Base-by-base conservation (phyloP, 2,113 vertebrate species). In the Dicaeum eximium region DNA sequence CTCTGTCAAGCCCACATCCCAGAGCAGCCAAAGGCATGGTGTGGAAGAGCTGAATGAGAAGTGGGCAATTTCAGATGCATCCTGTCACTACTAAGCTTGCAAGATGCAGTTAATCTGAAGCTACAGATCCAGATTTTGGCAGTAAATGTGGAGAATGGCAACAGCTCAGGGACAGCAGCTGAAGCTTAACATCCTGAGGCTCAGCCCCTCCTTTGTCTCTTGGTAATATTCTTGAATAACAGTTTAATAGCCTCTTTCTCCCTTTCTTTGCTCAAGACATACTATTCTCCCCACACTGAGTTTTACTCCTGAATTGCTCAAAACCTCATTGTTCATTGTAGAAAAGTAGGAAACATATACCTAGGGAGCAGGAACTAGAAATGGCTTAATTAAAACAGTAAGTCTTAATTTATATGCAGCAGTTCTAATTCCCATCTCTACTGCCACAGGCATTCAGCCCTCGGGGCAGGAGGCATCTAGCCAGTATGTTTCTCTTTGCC, bases 401-500 rank as follows among this genome's bases (percentile, higher is more conserved):
- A 86, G 79, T 90, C 82, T 94, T 96, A 86, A 95, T 96, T 95
- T 88, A 84, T 79, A 83, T 18, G 67, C 86, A 93, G 71, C 69
- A 86, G 72, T 84, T 84, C 57, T 88, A 90, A 86, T 84, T 94
- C 80, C 83, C 80, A 79, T 67, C 72, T 69, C 95, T 38, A 67
- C 37, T 81, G 94, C 95, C 69, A 71, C 69, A 83, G 88, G 95
- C 88, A 53, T 78, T 48, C 72, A 88, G 86, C 82, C 96, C 93
- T 86, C 31, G 0, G 82, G 92, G 92, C 92, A 95, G 72, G 33
- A 96, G 71, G 93, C 93, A 96, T 83, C 92, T 48, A 96, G 86
- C 75, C 93, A 95, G 90, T 71, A 48, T 78, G 77, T 53, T 93
- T 95, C 86, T 88, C 75, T 95, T 90, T 96, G 95, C 95, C 95